Evolutionary conservation across 2,888 invertebrate species (phyloP).

Genomic region (Drosophila austrosaltans): DNA sequence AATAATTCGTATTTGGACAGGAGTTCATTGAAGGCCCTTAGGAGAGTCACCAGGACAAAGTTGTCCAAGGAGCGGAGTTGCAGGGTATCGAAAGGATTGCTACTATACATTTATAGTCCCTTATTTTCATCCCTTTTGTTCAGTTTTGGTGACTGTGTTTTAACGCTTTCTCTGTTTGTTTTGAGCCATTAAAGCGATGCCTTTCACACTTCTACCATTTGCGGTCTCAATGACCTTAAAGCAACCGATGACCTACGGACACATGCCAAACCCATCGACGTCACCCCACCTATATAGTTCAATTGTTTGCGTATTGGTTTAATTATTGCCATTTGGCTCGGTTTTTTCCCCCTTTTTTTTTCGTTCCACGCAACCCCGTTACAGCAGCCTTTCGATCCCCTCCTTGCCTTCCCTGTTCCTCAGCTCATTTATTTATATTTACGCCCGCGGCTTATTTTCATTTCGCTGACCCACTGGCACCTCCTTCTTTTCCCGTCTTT

Average conservation of each 20-base stretch:
- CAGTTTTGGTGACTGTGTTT: background rate
- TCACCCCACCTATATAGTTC: conserved; percentile 63
- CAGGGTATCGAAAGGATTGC: too few species aligned
- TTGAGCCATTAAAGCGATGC: conserved; percentile 24
- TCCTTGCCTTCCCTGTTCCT: conserved; percentile 37
- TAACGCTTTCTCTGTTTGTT: conserved; percentile 23
- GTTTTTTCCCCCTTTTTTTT: conserved; percentile 22
- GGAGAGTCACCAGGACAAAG: too few species aligned
- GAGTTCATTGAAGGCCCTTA: too few species aligned
- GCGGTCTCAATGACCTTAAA: conserved; percentile 57
- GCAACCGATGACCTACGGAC: conserved; percentile 25
- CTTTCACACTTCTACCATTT: conserved; percentile 31
- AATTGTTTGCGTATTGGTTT: conserved; percentile 77
- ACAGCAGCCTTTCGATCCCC: conserved; percentile 17
- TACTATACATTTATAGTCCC: too few species aligned
- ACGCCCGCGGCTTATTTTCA: conserved; percentile 76
- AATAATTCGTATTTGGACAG: too few species aligned
- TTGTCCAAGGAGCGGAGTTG: too few species aligned
- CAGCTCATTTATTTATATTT: conserved; percentile 76
- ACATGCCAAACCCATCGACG: conserved; percentile 7
- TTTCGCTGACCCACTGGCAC: conserved; percentile 66
- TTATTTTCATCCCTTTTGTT: background rate
- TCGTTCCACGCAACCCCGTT: conserved; percentile 2
- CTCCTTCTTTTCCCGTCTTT: conserved; percentile 7
- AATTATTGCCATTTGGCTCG: conserved; percentile 67